Percentiles rank a stretch among this genome's conserved stretches.
Conservation (phyloP, 2,888 invertebrate genomes). For the Synergus gifuensis region DNA sequence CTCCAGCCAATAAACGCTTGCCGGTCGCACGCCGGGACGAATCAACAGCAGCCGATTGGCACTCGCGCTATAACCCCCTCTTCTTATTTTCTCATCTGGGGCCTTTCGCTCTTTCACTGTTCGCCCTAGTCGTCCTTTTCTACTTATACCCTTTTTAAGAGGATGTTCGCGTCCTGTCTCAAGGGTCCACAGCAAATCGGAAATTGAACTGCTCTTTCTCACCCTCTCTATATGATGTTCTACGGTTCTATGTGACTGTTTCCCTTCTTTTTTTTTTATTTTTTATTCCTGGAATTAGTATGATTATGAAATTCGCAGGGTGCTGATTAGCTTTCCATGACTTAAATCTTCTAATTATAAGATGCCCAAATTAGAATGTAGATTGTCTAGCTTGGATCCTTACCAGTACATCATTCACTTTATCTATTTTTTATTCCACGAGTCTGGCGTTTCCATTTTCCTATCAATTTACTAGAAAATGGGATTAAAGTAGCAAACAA, state of each 20-base stretch:
- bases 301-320: no score
- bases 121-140: slow-evolving; percentile 27
- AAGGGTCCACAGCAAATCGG: slow-evolving; percentile 51
- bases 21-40: slow-evolving; percentile 65
- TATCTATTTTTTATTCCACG: no score
- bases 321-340: no score
- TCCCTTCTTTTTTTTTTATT: slow-evolving; percentile 47
- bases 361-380: no score
- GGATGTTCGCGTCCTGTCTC: slow-evolving; percentile 43
- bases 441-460: no score
- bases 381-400: no score
- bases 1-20: slow-evolving; percentile 39
- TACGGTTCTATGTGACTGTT: slow-evolving; percentile 70
- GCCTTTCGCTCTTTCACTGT: slow-evolving; percentile 42
- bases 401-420: no score
- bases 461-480: no score
- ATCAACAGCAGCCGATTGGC: slow-evolving; percentile 76
- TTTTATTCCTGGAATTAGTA: no score
- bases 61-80: slow-evolving; percentile 44
- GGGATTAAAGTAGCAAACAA: background rate
- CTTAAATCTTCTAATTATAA: no score
- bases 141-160: slow-evolving; percentile 44
- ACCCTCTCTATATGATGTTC: slow-evolving; percentile 57
- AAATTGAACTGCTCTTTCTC: slow-evolving; percentile 54
- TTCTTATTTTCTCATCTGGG: slow-evolving; percentile 48